Evolutionary conservation across 2,797 vertebrate genomes (phyloP), one percentile per base, ranked within the genome.

Genomic region (Hephaestus fuliginosus): DNA sequence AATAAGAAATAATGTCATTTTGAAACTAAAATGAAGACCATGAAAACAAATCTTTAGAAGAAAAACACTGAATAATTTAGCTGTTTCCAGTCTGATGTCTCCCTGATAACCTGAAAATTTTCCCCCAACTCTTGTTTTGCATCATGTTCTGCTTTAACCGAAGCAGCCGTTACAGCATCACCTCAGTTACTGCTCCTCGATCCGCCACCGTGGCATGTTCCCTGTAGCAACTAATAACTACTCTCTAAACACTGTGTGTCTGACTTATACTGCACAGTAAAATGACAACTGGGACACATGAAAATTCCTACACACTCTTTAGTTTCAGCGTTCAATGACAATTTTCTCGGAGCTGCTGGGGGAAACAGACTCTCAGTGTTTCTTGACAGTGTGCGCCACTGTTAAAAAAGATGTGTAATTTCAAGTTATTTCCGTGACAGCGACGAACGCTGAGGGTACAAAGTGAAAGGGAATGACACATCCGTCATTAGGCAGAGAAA

Each of bases 251-350:
- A 80, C 66, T 3, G 17, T 17, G 39, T 28, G 70, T 71, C 67
- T 69, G 81, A 80, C 77, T 77, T 57, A 41, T 61, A 72, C 30
- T 56, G 78, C 6, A 0, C 33, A 4, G 33, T 62, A 62, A 87
- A 83, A 68, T 82, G 85, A 81, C 82, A 87, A 78, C 67, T 14
- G 78, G 69, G 78, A 82, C 76, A 70, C 62, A 18, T 60, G 68
- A 20, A 78, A n/a, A 66, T 70, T 44, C 43, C 39, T 55, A 44
- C 66, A 63, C 33, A 25, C 64, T 74, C 46, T 36, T 55, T 20
- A 60, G 36, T 67, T 81, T 76, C 66, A 57, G n/a, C 0, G 18
- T 63, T 75, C 39, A 36, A 20, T 7, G 56, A 58, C 55, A 60
- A 41, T 28, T 78, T 62, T 28, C 30, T 22, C 7, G 1, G 52